A percentile compares a stretch with the other conserved stretches of the same genome.
These are phyloP conservation scores for Oryctolagus cuniculus DNA, from an alignment of 2,113 vertebrate species.

Conservation along the genomic window DNA sequence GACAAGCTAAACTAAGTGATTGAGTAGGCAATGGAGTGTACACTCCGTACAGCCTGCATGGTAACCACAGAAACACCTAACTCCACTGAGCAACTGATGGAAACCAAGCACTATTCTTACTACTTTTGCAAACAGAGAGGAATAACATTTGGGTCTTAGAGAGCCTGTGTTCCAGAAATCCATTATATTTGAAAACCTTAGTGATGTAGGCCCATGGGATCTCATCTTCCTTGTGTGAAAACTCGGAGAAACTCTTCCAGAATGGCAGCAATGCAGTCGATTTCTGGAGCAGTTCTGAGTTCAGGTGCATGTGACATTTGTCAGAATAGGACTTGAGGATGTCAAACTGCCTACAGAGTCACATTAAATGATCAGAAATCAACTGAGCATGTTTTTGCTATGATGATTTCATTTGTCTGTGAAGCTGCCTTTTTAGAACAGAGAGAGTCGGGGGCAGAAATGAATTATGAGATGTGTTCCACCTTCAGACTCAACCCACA, in stretches of 20 bases:
- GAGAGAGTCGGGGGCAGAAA: slow-evolving; percentile 42
- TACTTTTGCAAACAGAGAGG: not conserved
- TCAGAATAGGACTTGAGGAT: not conserved
- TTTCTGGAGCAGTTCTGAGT: not conserved
- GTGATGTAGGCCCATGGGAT: not conserved
- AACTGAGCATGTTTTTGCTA: slow-evolving; percentile 13
- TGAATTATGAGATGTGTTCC: not conserved
- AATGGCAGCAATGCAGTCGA: not conserved
- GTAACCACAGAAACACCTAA: not conserved
- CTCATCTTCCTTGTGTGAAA: not conserved
- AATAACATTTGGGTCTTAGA: not conserved
- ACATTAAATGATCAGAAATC: not conserved
- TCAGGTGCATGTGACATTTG: not conserved
- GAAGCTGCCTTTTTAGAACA: slow-evolving; percentile 30
- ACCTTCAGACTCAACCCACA: slow-evolving; percentile 66
- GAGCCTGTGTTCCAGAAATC: not conserved
- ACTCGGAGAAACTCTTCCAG: not conserved
- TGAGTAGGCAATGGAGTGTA: not conserved
- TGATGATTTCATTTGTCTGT: slow-evolving; percentile 38
- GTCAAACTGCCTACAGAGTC: not conserved
- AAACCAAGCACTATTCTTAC: too few relatives aligned
- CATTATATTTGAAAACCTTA: not conserved
- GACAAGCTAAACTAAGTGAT: not conserved
- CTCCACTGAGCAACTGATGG: not conserved
- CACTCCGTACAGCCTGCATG: not conserved